Evolutionary conservation across 2,113 vertebrate genomes (phyloP), one percentile per base, ranked within the genome.

Genomic region (Trinectes maculatus): DNA sequence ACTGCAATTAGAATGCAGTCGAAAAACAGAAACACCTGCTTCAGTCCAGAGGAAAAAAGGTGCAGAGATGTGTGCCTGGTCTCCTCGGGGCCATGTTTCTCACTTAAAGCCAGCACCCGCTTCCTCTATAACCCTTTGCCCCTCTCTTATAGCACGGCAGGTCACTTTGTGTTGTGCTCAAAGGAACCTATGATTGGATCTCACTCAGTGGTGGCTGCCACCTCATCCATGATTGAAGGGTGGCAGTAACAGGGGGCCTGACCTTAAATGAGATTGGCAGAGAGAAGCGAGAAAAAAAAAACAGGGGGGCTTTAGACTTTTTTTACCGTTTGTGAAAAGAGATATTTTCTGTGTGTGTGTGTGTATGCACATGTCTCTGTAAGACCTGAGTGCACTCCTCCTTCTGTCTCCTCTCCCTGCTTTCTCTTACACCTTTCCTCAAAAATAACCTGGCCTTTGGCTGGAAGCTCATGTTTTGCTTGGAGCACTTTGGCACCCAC

Each of bases 381-480:
- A 52, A 55, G 25, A 53, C 43, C 51, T 16, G 39, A 12, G 16
- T 48, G 12, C 1, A 19, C n/a, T 26, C 15, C 56, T 57, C 16
- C 10, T n/a, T 66, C 19, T 47, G 33, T 40, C 42, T 70, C 43
- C 42, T 39, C 15, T 57, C 74, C 53, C 18, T 11, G 28, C 49
- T 82, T 64, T 72, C 34, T 29, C 54, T 71, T 59, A 58, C 63
- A 65, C 76, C 66, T 62, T 58, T 39, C 34, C 60, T 58, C 44
- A n/a, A 81, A 77, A 77, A 79, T 80, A 78, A 85, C 78, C 71
- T 71, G 55, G 54, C 73, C 73, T 59, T 33, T 51, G 48, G 77
- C 81, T 74, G 61, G 59, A 83, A 59, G 73, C 58, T 52, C 34
- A 21, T 80, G 79, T 71, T 79, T 81, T 76, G 64, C 80, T 89